Conservation (phyloP, 2,797 vertebrate species). For the Enteromius treurensis region DNA sequence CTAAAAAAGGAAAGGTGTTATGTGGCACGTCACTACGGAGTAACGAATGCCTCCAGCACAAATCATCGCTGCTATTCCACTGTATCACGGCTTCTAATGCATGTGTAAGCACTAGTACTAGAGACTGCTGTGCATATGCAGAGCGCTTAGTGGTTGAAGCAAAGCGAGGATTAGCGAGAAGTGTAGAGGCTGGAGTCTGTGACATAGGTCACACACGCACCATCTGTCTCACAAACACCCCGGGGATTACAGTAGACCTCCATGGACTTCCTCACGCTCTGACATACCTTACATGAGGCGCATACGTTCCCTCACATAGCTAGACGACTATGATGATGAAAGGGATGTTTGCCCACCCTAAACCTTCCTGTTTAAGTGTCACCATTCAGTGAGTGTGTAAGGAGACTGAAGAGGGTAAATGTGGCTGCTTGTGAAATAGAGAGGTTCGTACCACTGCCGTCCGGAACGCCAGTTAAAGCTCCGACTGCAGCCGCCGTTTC, state of each 20-base stretch:
- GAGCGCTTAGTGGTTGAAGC: constrained; percentile 41
- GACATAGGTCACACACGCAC: constrained; percentile 62
- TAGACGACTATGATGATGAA: not conserved
- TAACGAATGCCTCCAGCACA: not conserved
- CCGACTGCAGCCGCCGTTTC: constrained; percentile 96
- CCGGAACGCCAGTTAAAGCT: constrained; percentile 94
- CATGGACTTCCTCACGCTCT: constrained; percentile 30
- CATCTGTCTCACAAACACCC: constrained; percentile 77
- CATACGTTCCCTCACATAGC: constrained; percentile 14
- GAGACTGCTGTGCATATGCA: constrained; percentile 35
- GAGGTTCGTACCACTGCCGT: constrained; percentile 87
- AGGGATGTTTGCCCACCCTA: not conserved
- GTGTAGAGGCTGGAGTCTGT: constrained; percentile 46
- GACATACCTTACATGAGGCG: constrained; percentile 35
- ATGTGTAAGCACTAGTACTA: constrained; percentile 22
- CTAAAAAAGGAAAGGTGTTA: not conserved
- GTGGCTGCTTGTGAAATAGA: not conserved
- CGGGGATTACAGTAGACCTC: constrained; percentile 72
- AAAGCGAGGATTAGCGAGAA: constrained; percentile 56
- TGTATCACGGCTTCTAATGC: constrained; percentile 19
- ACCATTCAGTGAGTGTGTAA: not conserved
- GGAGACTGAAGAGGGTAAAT: not conserved
- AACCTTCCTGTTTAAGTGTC: not conserved
- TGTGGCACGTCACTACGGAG: not conserved
- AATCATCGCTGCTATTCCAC: not conserved